Evolutionary conservation across 1,140 invertebrate species (phyloP).

Genomic region (Drosophila serrata): DNA sequence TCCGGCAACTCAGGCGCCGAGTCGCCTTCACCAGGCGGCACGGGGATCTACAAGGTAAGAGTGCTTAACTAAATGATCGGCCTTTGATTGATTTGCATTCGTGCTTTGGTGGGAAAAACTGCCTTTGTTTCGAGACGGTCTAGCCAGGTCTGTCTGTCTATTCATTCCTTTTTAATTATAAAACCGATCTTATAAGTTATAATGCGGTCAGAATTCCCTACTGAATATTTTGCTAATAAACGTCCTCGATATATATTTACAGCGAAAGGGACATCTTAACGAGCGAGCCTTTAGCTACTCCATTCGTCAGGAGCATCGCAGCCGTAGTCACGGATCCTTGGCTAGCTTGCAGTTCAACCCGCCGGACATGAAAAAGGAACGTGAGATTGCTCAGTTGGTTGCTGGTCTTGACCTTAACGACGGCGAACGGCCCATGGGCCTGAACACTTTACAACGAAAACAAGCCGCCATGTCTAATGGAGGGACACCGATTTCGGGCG

Average conservation of each 20-base stretch:
- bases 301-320: conserved; percentile 96
- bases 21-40: conserved; percentile 91
- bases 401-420: conserved; percentile 94
- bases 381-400: conserved; percentile 96
- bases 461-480: conserved; percentile 61
- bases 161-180: not conserved
- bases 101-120: not conserved
- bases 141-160: not conserved
- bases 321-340: conserved; percentile 94
- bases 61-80: not conserved
- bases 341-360: conserved; percentile 94
- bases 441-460: conserved; percentile 75
- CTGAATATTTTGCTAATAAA: not conserved
- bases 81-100: not conserved
- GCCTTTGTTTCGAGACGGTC: not conserved
- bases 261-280: conserved; percentile 96
- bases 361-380: conserved; percentile 93
- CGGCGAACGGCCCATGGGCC: conserved; percentile 64
- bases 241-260: conserved; percentile 40
- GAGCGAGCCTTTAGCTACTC: conserved; percentile 97
- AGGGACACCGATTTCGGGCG: conserved; percentile 12
- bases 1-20: conserved; percentile 89
- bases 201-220: not conserved
- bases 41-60: conserved; percentile 90
- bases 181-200: not conserved